These are phyloP conservation scores for Meloe dianella DNA, from an alignment of 2,888 invertebrate genomes.

Conservation along the genomic window DNA sequence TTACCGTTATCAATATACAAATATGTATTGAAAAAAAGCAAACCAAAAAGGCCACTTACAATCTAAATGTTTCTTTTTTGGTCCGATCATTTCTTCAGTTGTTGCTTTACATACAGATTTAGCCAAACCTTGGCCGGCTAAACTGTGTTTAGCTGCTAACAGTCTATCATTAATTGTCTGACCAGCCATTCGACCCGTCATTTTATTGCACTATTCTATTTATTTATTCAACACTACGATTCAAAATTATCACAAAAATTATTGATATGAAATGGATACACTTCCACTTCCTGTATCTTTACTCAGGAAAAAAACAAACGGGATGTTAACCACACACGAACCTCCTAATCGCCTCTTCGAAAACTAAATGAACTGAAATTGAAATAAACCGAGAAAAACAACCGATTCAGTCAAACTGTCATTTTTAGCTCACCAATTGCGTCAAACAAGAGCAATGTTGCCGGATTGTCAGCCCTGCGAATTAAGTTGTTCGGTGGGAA, in stretches of 20 bases:
- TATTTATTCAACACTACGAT: constrained; percentile 12
- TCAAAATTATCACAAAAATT: constrained; percentile 15
- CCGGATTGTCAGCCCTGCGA: constrained; percentile 15
- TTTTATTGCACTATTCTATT: constrained; percentile 28
- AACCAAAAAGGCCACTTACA: constrained; percentile 59
- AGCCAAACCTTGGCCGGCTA: constrained; percentile 98
- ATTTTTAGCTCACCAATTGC: constrained; percentile 21
- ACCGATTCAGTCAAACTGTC: constrained; percentile 25
- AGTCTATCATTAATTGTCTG: constrained; percentile 99
- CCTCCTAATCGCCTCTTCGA: constrained; percentile 22
- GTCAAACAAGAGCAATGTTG: constrained; percentile 24
- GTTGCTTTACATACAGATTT: constrained; percentile 99
- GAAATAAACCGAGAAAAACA: too few relatives aligned
- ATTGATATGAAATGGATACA: constrained; percentile 25
- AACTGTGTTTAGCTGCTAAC: constrained; percentile 96
- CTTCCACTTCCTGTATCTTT: constrained; percentile 22
- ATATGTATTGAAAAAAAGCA: not conserved
- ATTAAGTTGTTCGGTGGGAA: too few relatives aligned
- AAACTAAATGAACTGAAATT: constrained; percentile 16
- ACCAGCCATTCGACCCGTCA: constrained; percentile 75
- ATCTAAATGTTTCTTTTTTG: constrained; percentile 99
- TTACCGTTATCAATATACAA: constrained; percentile 1
- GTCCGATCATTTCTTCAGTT: constrained; percentile 99
- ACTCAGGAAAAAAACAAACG: not conserved
- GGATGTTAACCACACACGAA: constrained; percentile 12